Conservation (phyloP, 1,140 invertebrate genomes). For the Lamellibrachia luymesi region DNA sequence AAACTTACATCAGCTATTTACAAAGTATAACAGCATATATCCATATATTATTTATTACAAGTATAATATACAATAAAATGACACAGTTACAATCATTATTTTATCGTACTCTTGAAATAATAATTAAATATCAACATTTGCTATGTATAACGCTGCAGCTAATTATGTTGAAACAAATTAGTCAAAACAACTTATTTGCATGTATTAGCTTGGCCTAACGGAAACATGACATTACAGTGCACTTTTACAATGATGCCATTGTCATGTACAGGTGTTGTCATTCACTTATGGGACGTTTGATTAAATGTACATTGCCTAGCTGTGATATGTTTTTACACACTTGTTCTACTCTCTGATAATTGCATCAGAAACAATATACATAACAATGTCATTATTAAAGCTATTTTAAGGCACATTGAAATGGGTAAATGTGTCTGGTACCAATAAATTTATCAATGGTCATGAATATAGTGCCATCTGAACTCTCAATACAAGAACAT, state of each 20-base stretch:
- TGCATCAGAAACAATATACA: not conserved
- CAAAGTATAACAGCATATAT: not conserved
- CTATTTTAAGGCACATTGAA: not conserved
- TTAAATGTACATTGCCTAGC: too few species aligned
- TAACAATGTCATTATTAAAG: not conserved
- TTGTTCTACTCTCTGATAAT: not conserved
- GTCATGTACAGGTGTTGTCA: too few species aligned
- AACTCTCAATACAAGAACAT: not conserved
- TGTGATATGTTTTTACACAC: not conserved
- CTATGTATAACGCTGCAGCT: not conserved
- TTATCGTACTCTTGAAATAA: not conserved
- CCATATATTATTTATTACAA: not conserved
- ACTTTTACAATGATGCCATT: too few species aligned
- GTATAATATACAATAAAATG: not conserved
- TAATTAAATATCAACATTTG: not conserved
- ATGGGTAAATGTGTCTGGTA: not conserved
- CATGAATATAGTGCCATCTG: not conserved
- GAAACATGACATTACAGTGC: too few species aligned
- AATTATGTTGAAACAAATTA: not conserved
- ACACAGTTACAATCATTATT: not conserved
- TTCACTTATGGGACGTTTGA: too few species aligned
- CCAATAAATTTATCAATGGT: not conserved
- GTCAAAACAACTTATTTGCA: not conserved
- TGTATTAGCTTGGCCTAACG: not conserved
- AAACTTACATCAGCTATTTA: too few species aligned